A percentile compares a stretch with the other conserved stretches of the same genome.
phyloP scores from a whole-genome alignment of 2,113 vertebrate species.

The Hystrix cristata region DNA sequence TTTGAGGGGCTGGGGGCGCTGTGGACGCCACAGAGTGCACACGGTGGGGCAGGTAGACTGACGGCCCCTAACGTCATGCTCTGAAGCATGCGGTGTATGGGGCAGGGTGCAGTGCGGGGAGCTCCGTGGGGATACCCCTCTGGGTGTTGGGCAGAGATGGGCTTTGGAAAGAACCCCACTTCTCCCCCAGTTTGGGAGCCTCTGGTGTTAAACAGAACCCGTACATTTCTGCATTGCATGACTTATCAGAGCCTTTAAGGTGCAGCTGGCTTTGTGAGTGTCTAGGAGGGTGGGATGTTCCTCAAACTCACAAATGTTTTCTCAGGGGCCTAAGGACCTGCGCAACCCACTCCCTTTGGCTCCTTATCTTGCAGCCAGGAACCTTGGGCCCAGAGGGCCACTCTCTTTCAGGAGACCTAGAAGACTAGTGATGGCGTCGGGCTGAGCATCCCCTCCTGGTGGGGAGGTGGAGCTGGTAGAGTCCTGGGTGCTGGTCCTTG shows the following conservation, averaged over 20 bases:
- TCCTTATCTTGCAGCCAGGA: neutral
- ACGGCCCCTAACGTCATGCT: neutral
- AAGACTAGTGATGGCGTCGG: neutral
- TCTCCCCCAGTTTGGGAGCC: neutral
- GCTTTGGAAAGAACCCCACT: neutral
- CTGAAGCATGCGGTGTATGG: fast-evolving
- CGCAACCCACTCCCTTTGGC: neutral
- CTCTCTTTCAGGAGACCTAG: neutral
- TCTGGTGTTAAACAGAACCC: neutral
- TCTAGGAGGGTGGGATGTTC: too few species aligned
- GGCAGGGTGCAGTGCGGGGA: neutral
- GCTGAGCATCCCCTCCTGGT: neutral
- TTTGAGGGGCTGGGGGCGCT: neutral
- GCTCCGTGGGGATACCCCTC: fast-evolving
- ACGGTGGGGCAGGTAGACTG: neutral
- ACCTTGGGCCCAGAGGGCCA: neutral
- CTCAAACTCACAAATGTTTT: neutral
- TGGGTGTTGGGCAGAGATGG: neutral
- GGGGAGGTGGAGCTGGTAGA: neutral
- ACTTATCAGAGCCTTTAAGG: conserved; percentile 7
- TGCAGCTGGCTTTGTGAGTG: neutral
- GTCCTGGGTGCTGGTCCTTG: neutral
- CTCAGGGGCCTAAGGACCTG: neutral
- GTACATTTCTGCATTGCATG: neutral
- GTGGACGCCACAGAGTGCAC: neutral